phyloP scores from a whole-genome alignment of 2,113 vertebrate genomes.

The Pelusios castaneus region DNA sequence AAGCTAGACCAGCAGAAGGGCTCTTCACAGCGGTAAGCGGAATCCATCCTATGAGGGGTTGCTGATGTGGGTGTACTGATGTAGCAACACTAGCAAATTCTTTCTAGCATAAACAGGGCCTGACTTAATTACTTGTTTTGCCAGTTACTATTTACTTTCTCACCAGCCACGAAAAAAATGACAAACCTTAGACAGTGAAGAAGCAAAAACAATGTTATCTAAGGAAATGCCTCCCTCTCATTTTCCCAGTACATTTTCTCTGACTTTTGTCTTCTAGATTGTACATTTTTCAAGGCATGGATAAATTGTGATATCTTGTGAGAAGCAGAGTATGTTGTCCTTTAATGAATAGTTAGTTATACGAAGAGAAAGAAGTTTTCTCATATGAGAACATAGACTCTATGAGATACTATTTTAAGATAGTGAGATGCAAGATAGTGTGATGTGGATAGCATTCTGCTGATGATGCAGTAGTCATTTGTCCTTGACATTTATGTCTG shows the following conservation, averaged over 20 bases:
- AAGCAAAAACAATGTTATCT: neutral
- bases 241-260: neutral
- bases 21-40: neutral
- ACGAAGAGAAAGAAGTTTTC: neutral
- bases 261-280: neutral
- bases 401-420: neutral
- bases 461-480: neutral
- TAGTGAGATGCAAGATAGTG: neutral
- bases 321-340: neutral
- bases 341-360: neutral
- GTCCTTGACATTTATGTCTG: neutral
- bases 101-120: neutral
- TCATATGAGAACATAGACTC: accelerated
- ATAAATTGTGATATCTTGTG: neutral
- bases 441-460: neutral
- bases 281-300: neutral
- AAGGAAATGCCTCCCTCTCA: neutral
- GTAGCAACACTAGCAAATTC: neutral
- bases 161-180: accelerated
- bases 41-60: neutral
- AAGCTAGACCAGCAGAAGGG: neutral
- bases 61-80: neutral
- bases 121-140: neutral
- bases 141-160: neutral
- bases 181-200: neutral